Conservation (phyloP, 2,888 invertebrate genomes). For the Ptilodon capucinus region DNA sequence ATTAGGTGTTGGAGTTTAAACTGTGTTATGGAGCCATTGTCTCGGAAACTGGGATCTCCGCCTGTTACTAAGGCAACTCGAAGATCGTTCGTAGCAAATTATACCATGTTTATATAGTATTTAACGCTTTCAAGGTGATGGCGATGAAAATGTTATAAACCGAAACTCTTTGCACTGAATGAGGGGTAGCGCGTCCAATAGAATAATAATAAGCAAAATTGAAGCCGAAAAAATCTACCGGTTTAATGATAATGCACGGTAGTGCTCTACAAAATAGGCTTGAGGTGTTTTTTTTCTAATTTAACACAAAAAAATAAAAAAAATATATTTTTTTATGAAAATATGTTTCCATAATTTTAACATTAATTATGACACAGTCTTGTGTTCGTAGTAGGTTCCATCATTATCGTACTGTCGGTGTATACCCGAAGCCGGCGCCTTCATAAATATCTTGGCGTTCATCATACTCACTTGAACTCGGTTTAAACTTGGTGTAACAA, state of each 20-base stretch:
- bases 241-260: no score
- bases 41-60: slow-evolving; percentile 18
- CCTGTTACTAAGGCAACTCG: slow-evolving; percentile 11
- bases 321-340: no score
- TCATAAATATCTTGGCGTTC: slow-evolving; percentile 49
- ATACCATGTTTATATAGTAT: no score
- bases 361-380: not conserved
- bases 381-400: slow-evolving; percentile 10
- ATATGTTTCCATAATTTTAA: not conserved
- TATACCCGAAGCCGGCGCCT: slow-evolving; percentile 5
- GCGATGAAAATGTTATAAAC: no score
- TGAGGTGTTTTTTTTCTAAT: no score
- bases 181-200: no score
- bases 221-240: no score
- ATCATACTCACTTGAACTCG: slow-evolving; percentile 51
- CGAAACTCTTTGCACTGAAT: no score
- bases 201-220: no score
- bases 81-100: not conserved
- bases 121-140: no score
- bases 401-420: slow-evolving; percentile 13
- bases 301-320: no score
- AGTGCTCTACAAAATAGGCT: no score
- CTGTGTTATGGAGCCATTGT: slow-evolving; percentile 26
- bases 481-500: slow-evolving; percentile 51
- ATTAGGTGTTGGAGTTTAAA: slow-evolving; percentile 28